Evolutionary conservation across 1,140 invertebrate species (phyloP), one percentile per base, ranked within the genome.

Genomic region (Tenebrio molitor): DNA sequence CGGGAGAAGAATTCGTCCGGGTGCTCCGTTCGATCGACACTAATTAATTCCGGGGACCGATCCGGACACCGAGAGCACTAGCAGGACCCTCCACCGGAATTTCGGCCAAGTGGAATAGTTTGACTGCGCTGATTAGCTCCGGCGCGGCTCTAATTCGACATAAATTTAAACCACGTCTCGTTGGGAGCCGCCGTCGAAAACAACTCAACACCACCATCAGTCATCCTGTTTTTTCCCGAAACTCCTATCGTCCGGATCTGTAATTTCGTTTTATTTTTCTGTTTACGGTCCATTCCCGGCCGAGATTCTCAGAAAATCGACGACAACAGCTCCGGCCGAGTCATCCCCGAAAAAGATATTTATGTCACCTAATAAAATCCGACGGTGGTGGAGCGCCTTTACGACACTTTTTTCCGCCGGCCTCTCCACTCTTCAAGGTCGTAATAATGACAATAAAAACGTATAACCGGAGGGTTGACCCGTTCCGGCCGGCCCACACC

Each of bases 351-450:
- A 25, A 12, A 14, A 25, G 50, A 25, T 58, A 25, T 58, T 58
- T 58, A 58, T 58, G 50, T 29, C 50, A 29, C 21, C 21, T 58
- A 25, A 58, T 58, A 58, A 58, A 58, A 58, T 53, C 46, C 46
- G 36, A n/a, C 36, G 5, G 36, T 39, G n/a, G 12, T 29, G 25
- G 12, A 12, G 36, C 36, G 25, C 2, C 23, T 58, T 58, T 58
- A 58, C 50, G 44, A 50, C 44, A 50, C 44, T 50, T 50, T 50
- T 50, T 29, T 29, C 25, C 44, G 44, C 21, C 15, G 10, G n/a
- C 3, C 25, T 29, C 3, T 29, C n/a, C n/a, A 33, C 29, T 12
- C 5, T 39, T 29, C 21, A 58, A 29, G 50, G 23, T 23, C 23
- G 29, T 58, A 58, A 25, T 58, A 25, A 58, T 33, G 50, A 58